Evolutionary conservation across 2,797 vertebrate genomes (phyloP).

Genomic region (Molossus molossus): DNA sequence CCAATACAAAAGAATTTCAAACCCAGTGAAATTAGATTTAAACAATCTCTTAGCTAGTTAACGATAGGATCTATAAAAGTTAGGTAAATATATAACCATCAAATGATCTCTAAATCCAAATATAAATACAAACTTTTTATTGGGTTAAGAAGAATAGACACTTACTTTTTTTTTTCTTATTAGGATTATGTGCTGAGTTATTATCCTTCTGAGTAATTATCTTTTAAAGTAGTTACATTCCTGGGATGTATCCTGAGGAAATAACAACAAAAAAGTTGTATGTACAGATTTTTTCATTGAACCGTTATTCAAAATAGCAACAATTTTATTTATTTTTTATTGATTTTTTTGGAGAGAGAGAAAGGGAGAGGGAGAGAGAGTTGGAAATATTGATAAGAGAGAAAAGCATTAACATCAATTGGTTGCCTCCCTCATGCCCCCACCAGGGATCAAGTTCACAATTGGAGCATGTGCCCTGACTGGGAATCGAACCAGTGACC

Average conservation of each 20-base stretch:
- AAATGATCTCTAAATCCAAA: not conserved
- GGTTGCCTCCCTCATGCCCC: too few species aligned
- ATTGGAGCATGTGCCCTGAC: too few species aligned
- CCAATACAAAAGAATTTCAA: constrained; percentile 32
- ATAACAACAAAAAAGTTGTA: constrained; percentile 30
- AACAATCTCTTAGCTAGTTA: not conserved
- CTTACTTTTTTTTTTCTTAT: constrained; percentile 36
- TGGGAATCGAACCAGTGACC: too few species aligned
- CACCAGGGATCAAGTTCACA: too few species aligned
- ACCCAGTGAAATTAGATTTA: constrained; percentile 21
- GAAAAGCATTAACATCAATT: too few species aligned
- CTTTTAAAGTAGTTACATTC: constrained; percentile 42
- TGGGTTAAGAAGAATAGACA: constrained; percentile 10
- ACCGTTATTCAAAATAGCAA: constrained; percentile 66
- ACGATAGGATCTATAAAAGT: constrained; percentile 35
- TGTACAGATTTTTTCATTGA: constrained; percentile 34
- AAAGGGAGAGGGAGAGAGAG: too few species aligned
- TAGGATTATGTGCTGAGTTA: constrained; percentile 58
- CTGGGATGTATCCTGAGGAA: constrained; percentile 19
- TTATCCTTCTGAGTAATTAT: constrained; percentile 42
- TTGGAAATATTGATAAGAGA: too few species aligned
- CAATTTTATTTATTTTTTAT: not conserved
- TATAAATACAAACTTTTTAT: constrained; percentile 18
- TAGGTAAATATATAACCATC: not conserved
- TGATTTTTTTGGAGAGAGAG: too few species aligned